These are phyloP conservation scores for Ptychodera flava DNA, from an alignment of 35 echinoderm and acorn worm genomes.

Conservation along the genomic window DNA sequence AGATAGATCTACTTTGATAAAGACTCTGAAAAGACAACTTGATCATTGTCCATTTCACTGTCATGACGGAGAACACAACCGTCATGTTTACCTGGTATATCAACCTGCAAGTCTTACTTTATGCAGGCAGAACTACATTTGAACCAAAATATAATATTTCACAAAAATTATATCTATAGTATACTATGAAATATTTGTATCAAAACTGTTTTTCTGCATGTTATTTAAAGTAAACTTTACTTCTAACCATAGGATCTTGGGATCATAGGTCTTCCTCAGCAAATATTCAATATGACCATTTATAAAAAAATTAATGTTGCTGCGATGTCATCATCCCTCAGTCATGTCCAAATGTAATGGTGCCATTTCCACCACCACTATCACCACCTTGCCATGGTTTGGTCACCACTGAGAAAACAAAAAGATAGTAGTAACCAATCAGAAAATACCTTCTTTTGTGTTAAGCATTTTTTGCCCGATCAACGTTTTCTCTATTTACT, in stretches of 20 bases:
- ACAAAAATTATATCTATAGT: not conserved
- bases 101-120: not conserved
- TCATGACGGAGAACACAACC: too few relatives aligned
- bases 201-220: not conserved
- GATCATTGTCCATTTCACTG: too few relatives aligned
- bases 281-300: not conserved
- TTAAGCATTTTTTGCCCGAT: not conserved
- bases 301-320: not conserved
- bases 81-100: too few relatives aligned
- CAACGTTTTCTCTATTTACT: not conserved
- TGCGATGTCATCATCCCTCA: not conserved
- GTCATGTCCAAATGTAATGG: not conserved
- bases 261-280: not conserved
- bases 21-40: not conserved
- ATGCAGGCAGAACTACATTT: not conserved
- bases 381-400: not conserved
- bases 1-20: not conserved
- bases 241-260: not conserved
- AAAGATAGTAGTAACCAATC: not conserved
- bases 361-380: not conserved
- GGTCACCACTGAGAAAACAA: not conserved
- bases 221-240: not conserved
- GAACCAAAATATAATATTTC: not conserved
- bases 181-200: not conserved
- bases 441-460: not conserved